Evolutionary conservation across 2,888 invertebrate genomes (phyloP).

Genomic region (Glyphotaelius pellucidus): DNA sequence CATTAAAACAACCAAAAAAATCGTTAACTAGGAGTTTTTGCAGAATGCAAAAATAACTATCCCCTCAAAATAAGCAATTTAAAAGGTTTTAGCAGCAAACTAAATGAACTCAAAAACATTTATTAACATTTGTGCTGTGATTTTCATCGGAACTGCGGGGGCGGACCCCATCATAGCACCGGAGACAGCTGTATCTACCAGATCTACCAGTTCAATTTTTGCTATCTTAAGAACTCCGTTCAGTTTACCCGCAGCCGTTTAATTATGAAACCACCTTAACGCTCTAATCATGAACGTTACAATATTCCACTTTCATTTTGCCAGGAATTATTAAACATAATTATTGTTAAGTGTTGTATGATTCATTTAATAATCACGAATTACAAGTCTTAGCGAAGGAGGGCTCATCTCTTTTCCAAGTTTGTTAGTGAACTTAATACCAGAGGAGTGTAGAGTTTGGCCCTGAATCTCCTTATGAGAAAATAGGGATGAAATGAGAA

Average conservation of each 20-base stretch:
- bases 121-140: neutral
- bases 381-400: constrained; percentile 8
- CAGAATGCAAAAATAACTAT: neutral
- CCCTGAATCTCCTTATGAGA: constrained; percentile 35
- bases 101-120: neutral
- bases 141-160: neutral
- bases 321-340: neutral
- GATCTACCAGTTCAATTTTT: neutral
- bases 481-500: constrained; percentile 47
- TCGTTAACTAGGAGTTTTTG: neutral
- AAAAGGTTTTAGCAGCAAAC: neutral
- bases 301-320: neutral
- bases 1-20: neutral
- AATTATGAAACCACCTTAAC: neutral
- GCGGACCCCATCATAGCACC: neutral
- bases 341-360: neutral
- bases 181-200: neutral
- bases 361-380: constrained; percentile 11
- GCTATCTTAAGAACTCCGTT: neutral
- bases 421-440: constrained; percentile 48
- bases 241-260: neutral
- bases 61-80: neutral
- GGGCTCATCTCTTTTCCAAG: constrained; percentile 15
- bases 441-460: constrained; percentile 44
- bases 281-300: neutral